phyloP scores from a whole-genome alignment of 2,797 vertebrate genomes.

The Lates japonicus region DNA sequence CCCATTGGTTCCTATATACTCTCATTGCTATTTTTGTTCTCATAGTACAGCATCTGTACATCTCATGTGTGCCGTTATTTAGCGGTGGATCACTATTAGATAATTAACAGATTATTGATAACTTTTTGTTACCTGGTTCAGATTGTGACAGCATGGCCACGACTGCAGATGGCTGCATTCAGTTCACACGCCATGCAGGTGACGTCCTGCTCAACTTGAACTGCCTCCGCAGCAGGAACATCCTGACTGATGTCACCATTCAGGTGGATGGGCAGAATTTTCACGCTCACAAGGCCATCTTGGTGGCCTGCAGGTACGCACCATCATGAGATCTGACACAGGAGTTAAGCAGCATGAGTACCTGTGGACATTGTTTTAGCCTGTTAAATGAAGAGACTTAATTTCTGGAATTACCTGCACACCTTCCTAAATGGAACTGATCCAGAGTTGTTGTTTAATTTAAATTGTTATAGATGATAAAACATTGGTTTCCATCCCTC shows the following conservation, averaged over 20 bases:
- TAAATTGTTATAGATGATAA: background rate
- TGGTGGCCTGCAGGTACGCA: slow-evolving; percentile 97
- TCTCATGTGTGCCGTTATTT: background rate
- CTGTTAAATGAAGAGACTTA: background rate
- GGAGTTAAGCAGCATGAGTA: background rate
- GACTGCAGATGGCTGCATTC: slow-evolving; percentile 94
- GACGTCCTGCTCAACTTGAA: slow-evolving; percentile 97
- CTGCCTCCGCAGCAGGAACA: slow-evolving; percentile 93
- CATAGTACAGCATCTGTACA: background rate
- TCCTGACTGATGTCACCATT: slow-evolving; percentile 94
- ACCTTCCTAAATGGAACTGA: background rate
- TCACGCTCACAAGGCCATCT: slow-evolving; percentile 94
- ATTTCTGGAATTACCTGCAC: background rate
- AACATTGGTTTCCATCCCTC: background rate
- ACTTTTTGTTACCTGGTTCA: background rate
- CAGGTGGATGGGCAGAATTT: slow-evolving; percentile 93
- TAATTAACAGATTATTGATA: background rate
- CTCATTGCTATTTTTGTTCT: background rate
- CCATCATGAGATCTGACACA: background rate
- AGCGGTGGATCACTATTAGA: background rate
- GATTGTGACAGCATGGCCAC: slow-evolving; percentile 90
- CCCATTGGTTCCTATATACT: background rate
- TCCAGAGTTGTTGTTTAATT: background rate
- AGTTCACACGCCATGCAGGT: slow-evolving; percentile 96
- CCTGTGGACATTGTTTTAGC: background rate